Evolutionary conservation across 2,888 invertebrate species (phyloP), one percentile per base, ranked within the genome.

Genomic region (Eledona agricola): DNA sequence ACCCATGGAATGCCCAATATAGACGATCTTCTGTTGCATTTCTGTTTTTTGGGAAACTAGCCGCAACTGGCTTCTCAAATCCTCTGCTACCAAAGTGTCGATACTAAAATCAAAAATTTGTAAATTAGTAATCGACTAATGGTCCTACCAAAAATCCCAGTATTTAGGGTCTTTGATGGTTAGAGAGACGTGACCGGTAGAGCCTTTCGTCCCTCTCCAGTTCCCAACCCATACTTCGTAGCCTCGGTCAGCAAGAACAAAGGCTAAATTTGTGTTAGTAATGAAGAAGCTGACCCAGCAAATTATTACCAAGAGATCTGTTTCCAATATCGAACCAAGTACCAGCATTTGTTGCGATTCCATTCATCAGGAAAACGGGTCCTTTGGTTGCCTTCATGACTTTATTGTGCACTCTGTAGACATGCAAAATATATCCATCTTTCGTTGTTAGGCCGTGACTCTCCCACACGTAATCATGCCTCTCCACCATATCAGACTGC

Each of bases 1-100:
- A 11, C 49, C 49, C 49, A 49, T 49, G 1, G 49, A 49, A 28
- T 49, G 29, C 3, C 49, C 47, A 9, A 47, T 26, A 9, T 34
- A 47, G 4, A 10, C 4, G 7, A 35, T 17, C 9, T 34, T 19
- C 5, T 16, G 16, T n/a, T 6, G 9, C 10, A 5, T 29, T 9
- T 11, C 17, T 5, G 20, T 19, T 5, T 5, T 5, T 2, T 29
- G 1, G 9, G 26, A 7, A 9, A 43, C 15, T 7, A 15, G 20
- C 3, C 13, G 7, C 2, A 43, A 6, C 5, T 29, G 13, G 1
- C 29, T 6, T 7, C 4, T n/a, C 11, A 43, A 13, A 31, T 43
- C 43, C 4, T 29, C 9, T 6, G 4, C 12, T 3, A 31, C 43
- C 1, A 43, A 9, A 15, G 19, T 17, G 12, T 43, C 43, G 9